Evolutionary conservation across 2,888 invertebrate species (phyloP), one percentile per base, ranked within the genome.

Genomic region (Cataglyphis livida): DNA sequence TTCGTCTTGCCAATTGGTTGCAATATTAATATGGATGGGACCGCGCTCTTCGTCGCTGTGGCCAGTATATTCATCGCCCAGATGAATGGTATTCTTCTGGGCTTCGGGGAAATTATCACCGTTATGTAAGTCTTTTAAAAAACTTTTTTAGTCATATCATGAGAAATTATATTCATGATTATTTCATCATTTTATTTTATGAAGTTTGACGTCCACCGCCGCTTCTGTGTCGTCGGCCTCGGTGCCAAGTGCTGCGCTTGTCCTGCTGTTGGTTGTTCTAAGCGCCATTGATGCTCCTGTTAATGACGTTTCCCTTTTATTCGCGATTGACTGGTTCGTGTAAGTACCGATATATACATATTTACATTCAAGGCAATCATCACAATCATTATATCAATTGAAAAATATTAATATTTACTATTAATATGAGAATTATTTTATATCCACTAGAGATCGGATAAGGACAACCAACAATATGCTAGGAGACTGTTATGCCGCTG

Each of bases 21-120:
- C 93, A 98, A 98, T 93, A 97, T 98, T 93, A 98, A 98, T 95
- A 98, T 98, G 98, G 98, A 98, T 91, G 98, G 98, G 2, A 98
- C 98, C 0, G 98, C 98, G 0, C 95, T 99, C 66, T 99, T 98
- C 94, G 96, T 99, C 51, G 96, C 98, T 0, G 97, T 98, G 3
- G 98, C 99, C 5, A 97, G 98, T 83, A 96, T 98, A 92, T 98
- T 98, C 94, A 97, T 98, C 86, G 98, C 98, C 59, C 96, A 98
- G 95, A 97, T 98, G 97, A 98, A 98, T 92, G 97, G 97, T 84
- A 96, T 98, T 91, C 95, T 96, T 21, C 95, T 99, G 85, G 97
- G 97, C 28, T 96, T 98, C 86, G 98, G 98, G 7, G 97, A 98
- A 93, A 96, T 98, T 32, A 96, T 98, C 83, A 98, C 98, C 6